These are phyloP conservation scores for Mesoligia furuncula DNA, from an alignment of 2,888 invertebrate species.

Conservation along the genomic window DNA sequence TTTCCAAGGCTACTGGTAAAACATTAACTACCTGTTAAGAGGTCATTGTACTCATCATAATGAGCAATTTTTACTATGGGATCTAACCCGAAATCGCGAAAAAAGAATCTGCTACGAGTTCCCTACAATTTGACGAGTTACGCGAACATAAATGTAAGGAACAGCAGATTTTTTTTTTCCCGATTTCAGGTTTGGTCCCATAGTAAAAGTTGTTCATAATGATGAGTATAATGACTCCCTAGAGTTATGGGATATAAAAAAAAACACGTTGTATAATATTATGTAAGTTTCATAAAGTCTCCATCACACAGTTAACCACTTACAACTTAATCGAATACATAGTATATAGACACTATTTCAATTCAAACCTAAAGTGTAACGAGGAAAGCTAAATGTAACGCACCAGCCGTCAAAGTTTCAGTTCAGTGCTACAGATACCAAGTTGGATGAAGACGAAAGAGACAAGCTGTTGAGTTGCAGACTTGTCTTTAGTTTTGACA, in stretches of 20 bases:
- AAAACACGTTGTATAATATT: background rate
- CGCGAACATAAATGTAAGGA: too few relatives aligned
- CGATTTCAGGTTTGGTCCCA: too few relatives aligned
- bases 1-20: background rate
- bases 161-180: too few relatives aligned
- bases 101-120: too few relatives aligned
- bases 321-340: constrained; percentile 15
- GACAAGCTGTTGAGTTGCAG: constrained; percentile 26
- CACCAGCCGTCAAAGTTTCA: constrained; percentile 46
- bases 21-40: too few relatives aligned
- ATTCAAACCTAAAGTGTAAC: constrained; percentile 16
- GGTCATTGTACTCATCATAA: too few relatives aligned
- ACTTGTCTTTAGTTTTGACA: constrained; percentile 14
- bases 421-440: constrained; percentile 27
- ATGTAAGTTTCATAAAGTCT: background rate
- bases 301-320: background rate
- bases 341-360: background rate
- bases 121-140: too few relatives aligned
- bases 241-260: too few relatives aligned
- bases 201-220: too few relatives aligned
- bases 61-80: too few relatives aligned
- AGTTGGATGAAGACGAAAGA: constrained; percentile 28
- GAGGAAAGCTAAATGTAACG: constrained; percentile 34
- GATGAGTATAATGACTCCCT: too few relatives aligned
- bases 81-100: too few relatives aligned